Percentiles rank a stretch among this genome's conserved stretches.
Evolutionary conservation across 2,888 invertebrate species (phyloP).

Genomic region (Pyrrhia umbra): DNA sequence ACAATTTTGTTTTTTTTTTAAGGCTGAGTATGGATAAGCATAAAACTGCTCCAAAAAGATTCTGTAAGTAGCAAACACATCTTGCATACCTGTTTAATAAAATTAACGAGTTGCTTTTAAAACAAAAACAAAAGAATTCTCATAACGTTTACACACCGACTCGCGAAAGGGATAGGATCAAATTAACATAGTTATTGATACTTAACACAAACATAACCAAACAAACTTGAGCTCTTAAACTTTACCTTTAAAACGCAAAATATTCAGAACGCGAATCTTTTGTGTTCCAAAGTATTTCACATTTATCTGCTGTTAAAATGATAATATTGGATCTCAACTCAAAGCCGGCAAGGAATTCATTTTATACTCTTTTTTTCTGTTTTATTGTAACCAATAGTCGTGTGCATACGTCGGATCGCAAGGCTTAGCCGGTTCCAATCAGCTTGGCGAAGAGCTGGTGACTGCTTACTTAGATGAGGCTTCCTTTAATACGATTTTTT

Average conservation of each 20-base stretch:
- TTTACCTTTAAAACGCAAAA: conserved; percentile 12
- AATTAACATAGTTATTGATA: conserved; percentile 4
- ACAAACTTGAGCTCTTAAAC: conserved; percentile 6
- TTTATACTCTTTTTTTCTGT: neutral
- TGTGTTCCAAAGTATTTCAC: conserved; percentile 13
- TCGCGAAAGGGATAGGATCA: conserved; percentile 5
- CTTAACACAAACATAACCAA: neutral
- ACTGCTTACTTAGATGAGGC: neutral
- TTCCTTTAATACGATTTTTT: conserved; percentile 5
- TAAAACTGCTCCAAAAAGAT: too few species aligned
- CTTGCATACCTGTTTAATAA: too few species aligned
- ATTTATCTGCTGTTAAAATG: conserved; percentile 3
- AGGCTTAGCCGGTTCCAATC: conserved; percentile 31
- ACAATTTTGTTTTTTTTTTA: too few species aligned
- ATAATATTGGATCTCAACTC: conserved; percentile 1
- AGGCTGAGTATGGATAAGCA: too few species aligned
- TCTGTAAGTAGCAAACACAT: too few species aligned
- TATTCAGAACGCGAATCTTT: conserved; percentile 25
- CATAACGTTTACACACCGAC: conserved; percentile 8
- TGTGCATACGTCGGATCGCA: neutral
- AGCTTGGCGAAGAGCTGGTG: neutral
- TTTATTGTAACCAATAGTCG: neutral
- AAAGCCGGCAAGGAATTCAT: neutral
- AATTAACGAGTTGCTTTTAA: conserved; percentile 3
- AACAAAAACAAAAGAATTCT: conserved; percentile 27